phyloP scores from a whole-genome alignment of 2,888 invertebrate genomes.

The Cerceris rybyensis region DNA sequence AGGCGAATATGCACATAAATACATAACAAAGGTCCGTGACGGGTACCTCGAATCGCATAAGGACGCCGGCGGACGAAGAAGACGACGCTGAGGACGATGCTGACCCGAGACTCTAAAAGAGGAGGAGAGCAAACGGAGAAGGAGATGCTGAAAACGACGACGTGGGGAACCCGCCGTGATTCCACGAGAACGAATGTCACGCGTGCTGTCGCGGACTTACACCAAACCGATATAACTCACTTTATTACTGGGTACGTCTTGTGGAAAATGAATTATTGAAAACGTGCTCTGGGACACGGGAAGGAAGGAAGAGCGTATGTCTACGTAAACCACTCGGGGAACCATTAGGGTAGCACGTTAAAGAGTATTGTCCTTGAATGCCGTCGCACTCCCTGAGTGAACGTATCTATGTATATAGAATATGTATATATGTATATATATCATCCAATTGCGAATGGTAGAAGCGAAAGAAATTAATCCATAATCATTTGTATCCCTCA shows the following conservation, averaged over 20 bases:
- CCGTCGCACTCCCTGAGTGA: not conserved
- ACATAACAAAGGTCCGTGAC: slow-evolving; percentile 71
- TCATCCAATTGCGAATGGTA: slow-evolving; percentile 1
- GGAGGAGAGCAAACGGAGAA: slow-evolving; percentile 1
- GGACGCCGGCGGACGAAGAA: slow-evolving; percentile 47
- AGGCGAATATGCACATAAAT: slow-evolving; percentile 77
- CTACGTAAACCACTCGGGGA: slow-evolving; percentile 33
- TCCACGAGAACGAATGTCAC: slow-evolving; percentile 52
- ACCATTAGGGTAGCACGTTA: slow-evolving; percentile 44
- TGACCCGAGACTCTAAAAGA: not conserved
- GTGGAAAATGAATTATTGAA: slow-evolving; percentile 61
- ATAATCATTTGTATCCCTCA: not conserved
- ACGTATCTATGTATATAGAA: no score
- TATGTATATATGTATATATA: no score
- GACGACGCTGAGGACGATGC: slow-evolving; percentile 24
- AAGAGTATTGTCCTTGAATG: slow-evolving; percentile 19
- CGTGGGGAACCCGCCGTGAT: slow-evolving; percentile 35
- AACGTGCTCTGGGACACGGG: slow-evolving; percentile 41
- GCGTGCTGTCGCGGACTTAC: slow-evolving; percentile 55
- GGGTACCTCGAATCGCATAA: slow-evolving; percentile 61
- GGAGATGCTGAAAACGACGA: slow-evolving; percentile 7
- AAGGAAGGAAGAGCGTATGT: slow-evolving; percentile 20
- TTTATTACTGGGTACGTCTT: slow-evolving; percentile 52
- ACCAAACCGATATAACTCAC: slow-evolving; percentile 55
- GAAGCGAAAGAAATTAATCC: slow-evolving; percentile 2